Evolutionary conservation across 2,113 vertebrate genomes (phyloP), one percentile per base, ranked within the genome.

Genomic region (Corythaeola cristata): DNA sequence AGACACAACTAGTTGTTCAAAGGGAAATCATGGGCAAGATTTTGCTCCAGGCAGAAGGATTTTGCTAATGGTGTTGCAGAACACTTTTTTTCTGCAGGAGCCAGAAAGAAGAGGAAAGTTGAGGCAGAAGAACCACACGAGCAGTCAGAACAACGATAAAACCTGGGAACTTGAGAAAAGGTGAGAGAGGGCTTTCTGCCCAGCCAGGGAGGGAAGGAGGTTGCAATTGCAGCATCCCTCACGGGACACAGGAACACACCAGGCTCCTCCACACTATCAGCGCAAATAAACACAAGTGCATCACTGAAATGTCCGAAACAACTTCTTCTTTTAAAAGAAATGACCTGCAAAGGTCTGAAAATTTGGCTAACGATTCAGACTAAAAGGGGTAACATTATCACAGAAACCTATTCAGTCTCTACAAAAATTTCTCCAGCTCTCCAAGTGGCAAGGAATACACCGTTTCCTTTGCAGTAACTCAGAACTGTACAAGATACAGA

Each of bases 171-270:
- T 33, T 63, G 47, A 84, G 52, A 47, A 58, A 37, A 77, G n/a
- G n/a, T 33, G 68, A 67, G 62, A 81, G n/a, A 37, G 12, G 6
- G 20, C 16, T 32, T 74, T 81, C 64, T 89, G 59, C 35, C 26
- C 33, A 72, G 37, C 8, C 2, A 5, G 10, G 28, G 15, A 16
- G 21, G n/a, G 26, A 74, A n/a, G 37, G 50, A 12, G 14, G 21
- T 35, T 76, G 78, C 3, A 22, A 56, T 45, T 0, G 1, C 14
- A 1, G n/a, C 1, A 12, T 27, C 26, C 4, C 60, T 47, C 55
- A 28, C 2, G 4, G 44, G 37, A 18, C 1, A 1, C 52, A 47
- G 78, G 58, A 66, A 33, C 4, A 1, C 35, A 49, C 26, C 50
- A 67, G 60, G 47, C 24, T 89, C 32, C 52, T 78, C 75, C 1